Evolutionary conservation across 2,797 vertebrate genomes (phyloP).

Genomic region (Falco biarmicus): DNA sequence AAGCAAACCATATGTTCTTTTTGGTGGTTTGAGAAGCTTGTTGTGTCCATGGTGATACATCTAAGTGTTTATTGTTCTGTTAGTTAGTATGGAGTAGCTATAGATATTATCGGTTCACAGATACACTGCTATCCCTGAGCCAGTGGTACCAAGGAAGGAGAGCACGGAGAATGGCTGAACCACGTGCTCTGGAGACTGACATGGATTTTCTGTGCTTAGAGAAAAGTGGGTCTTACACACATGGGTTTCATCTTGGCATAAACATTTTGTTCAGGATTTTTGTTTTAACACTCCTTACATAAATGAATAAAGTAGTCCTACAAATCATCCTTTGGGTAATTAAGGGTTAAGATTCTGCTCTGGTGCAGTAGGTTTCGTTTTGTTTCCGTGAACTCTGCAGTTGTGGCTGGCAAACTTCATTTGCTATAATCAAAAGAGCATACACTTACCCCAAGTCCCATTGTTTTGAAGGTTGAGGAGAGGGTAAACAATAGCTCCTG

Average conservation of each 20-base stretch:
- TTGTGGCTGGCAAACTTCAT: not conserved
- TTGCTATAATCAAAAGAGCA: not conserved
- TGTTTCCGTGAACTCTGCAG: not conserved
- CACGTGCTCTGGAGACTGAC: not conserved
- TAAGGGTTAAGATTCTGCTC: not conserved
- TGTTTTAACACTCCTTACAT: not conserved
- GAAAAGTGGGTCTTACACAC: not conserved
- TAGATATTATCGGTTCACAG: not conserved
- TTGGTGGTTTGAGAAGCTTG: not conserved
- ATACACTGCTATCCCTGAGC: not conserved
- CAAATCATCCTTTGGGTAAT: not conserved
- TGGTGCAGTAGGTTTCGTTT: not conserved
- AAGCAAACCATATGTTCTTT: not conserved
- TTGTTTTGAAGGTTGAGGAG: not conserved
- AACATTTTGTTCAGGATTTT: not conserved
- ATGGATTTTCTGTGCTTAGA: not conserved
- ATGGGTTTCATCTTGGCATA: not conserved
- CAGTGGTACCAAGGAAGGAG: not conserved
- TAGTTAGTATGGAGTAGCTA: not conserved
- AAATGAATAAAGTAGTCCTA: not conserved
- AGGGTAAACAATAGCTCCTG: not conserved
- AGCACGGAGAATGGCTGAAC: not conserved
- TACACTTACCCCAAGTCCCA: fast-evolving
- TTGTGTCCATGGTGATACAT: not conserved
- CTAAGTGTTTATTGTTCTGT: not conserved